Base-by-base conservation (phyloP, 2,888 invertebrate species). In the Tachina lurida region DNA sequence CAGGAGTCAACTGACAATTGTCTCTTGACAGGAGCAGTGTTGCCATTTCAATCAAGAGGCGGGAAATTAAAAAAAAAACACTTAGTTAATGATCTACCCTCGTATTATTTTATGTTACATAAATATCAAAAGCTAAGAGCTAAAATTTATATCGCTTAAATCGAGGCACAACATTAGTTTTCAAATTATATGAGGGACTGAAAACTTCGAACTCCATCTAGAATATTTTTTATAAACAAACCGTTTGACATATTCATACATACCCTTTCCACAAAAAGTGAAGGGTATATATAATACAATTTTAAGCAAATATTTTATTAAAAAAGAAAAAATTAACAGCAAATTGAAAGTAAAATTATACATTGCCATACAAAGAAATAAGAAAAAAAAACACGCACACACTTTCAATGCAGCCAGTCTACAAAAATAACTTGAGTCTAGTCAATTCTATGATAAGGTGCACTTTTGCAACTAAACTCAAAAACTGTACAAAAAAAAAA, bases 291-390 rank as follows among this genome's bases (percentile, higher is more conserved):
- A 17, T 10, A 19, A 19, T 17, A 22, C 60, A 81, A 79, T 31
- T 45, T 49, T 60, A 74, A 74, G 68, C 49, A 80, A 80, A 67
- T 62, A 74, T 74, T 81, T 67, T 47, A 60, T 22, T 43, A 10
- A 39, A 67, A 15, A 49, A 31, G 1, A n/a, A 52, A 47, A 63
- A 41, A 41, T 49, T 49, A n/a, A 60, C 74, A 81, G 70, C 81
- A 81, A 75, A 75, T 70, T 81, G 81, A 81, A 81, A 81, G 68
- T 75, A 81, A 81, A 81, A 81, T 81, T 68, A 75, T 62, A 68
- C 54, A 81, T 67, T 81, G 54, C 47, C 60, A 71, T 10, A 49
- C 39, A 67, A 22, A 19, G 43, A 49, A 17, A 45, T 5, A 31
- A 31, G 2, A 31, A 2, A 2, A 31, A 31, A 31, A 31, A 31